These are phyloP conservation scores for Danionella dracula DNA, from an alignment of 2,797 vertebrate species.

Conservation along the genomic window DNA sequence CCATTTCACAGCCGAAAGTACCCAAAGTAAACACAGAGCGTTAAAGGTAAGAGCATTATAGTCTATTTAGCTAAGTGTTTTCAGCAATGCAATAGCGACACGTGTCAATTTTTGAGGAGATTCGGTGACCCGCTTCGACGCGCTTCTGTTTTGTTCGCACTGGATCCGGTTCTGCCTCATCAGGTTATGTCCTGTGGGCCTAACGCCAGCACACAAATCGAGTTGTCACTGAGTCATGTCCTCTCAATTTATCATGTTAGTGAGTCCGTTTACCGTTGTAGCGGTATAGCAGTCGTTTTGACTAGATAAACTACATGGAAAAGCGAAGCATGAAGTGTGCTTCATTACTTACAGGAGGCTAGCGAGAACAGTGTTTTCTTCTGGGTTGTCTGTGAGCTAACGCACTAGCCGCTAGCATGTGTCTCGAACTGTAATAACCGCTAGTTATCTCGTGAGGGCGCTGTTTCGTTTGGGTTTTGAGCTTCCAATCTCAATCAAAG, in stretches of 20 bases:
- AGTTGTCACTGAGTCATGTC: slow-evolving; percentile 1
- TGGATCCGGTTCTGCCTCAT: slow-evolving; percentile 68
- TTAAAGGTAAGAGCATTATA: slow-evolving; percentile 57
- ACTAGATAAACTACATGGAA: background rate
- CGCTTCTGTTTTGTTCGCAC: slow-evolving; percentile 50
- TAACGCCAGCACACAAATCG: slow-evolving; percentile 28
- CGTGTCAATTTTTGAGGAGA: slow-evolving; percentile 49
- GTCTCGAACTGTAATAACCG: too few species aligned
- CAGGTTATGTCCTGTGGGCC: slow-evolving; percentile 59
- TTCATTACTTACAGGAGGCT: background rate
- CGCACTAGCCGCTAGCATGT: slow-evolving; percentile 26
- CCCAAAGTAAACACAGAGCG: slow-evolving; percentile 32
- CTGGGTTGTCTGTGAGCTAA: slow-evolving; percentile 33
- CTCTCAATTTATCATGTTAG: background rate
- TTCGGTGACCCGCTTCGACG: slow-evolving; percentile 66
- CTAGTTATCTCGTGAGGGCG: slow-evolving; percentile 9
- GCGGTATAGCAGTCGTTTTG: background rate
- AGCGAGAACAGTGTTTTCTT: slow-evolving; percentile 1
- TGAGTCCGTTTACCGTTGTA: background rate
- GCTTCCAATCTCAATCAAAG: too few species aligned
- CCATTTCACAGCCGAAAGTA: slow-evolving; percentile 61
- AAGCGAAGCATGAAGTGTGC: background rate
- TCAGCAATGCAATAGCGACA: background rate
- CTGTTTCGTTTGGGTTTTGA: too few species aligned
- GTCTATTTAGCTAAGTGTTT: background rate